Evolutionary conservation across 2,113 vertebrate genomes (phyloP).

Genomic region (Oryzias celebensis): DNA sequence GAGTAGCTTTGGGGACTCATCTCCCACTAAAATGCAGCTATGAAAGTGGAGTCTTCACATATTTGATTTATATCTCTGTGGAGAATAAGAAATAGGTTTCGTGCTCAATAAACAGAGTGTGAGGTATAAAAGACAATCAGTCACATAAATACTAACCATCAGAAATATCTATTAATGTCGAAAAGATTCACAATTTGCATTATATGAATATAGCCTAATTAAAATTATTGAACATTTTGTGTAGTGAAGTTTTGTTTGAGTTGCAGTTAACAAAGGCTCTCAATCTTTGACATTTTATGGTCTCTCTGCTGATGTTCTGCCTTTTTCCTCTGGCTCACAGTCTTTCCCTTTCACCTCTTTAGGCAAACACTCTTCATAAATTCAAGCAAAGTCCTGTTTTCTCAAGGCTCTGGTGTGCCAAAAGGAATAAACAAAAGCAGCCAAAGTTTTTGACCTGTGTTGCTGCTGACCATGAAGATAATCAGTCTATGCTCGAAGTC

Average conservation of each 20-base stretch:
- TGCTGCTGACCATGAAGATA: conserved; percentile 51
- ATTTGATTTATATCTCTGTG: conserved; percentile 23
- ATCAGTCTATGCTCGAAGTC: conserved; percentile 31
- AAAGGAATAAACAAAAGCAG: conserved; percentile 61
- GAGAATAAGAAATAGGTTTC: conserved; percentile 11
- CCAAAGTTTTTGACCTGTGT: conserved; percentile 41
- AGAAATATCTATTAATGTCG: conserved; percentile 11
- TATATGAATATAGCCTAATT: conserved; percentile 8
- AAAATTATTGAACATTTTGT: conserved; percentile 15
- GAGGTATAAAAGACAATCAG: conserved; percentile 4
- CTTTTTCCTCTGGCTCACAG: conserved; percentile 12
- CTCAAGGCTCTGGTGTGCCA: conserved; percentile 45
- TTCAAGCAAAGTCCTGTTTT: conserved; percentile 54
- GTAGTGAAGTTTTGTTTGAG: not conserved
- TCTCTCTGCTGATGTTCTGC: conserved; percentile 13
- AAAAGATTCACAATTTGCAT: not conserved
- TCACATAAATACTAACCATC: conserved; percentile 21
- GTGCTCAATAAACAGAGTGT: conserved; percentile 6
- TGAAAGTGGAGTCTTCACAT: conserved; percentile 15
- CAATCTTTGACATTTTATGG: conserved; percentile 1
- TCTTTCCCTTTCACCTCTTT: conserved; percentile 37
- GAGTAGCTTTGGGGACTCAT: conserved; percentile 4
- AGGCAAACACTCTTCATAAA: conserved; percentile 35
- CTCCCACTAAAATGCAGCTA: conserved; percentile 3
- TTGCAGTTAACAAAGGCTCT: not conserved